Evolutionary conservation across 2,113 vertebrate genomes (phyloP).

Genomic region (Burhinus bistriatus): DNA sequence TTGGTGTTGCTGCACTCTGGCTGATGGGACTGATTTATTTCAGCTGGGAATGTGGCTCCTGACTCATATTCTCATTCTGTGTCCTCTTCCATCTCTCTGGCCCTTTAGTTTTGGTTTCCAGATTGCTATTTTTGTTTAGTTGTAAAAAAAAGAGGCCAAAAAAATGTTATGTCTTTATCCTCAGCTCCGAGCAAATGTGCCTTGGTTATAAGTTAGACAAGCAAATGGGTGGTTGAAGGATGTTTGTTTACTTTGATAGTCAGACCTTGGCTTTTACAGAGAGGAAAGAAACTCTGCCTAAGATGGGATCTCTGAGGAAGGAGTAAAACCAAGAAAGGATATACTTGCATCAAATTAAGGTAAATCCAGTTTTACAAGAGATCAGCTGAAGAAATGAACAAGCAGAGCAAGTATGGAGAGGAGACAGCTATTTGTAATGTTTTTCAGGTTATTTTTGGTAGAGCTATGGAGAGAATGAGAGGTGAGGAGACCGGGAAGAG

Average conservation of each 20-base stretch:
- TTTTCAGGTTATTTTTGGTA: background rate
- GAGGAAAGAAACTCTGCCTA: background rate
- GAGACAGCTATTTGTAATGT: background rate
- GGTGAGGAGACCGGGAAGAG: background rate
- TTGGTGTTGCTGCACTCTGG: background rate
- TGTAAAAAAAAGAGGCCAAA: background rate
- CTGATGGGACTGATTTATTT: background rate
- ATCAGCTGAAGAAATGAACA: background rate
- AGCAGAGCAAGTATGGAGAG: background rate
- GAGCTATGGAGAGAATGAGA: background rate
- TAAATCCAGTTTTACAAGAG: background rate
- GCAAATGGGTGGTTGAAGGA: background rate
- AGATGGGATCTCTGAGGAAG: background rate
- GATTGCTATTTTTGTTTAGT: background rate
- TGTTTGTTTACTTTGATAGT: background rate
- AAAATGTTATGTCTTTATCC: rapidly evolving
- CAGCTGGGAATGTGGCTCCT: background rate
- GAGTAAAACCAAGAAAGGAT: background rate
- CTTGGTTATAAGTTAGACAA: background rate
- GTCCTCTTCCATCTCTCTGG: background rate
- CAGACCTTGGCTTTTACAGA: background rate
- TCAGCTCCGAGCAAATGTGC: background rate
- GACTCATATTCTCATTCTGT: background rate
- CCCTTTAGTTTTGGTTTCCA: background rate
- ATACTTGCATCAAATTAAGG: background rate